phyloP scores from a whole-genome alignment of 2,888 invertebrate genomes.

The Monochamus alternatus region DNA sequence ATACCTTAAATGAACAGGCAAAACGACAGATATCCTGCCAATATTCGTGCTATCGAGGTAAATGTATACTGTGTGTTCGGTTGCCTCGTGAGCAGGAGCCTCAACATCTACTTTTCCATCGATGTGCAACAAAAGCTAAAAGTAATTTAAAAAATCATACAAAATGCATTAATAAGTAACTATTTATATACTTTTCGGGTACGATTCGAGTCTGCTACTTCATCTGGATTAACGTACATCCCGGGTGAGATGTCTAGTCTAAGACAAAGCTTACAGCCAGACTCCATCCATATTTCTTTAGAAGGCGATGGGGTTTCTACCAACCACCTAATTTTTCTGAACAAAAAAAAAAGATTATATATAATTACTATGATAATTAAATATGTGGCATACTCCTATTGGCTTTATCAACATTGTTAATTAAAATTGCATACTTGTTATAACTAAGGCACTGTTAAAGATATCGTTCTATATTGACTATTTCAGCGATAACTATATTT shows the following conservation, averaged over 20 bases:
- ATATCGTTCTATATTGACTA: too few relatives aligned
- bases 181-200: constrained; percentile 58
- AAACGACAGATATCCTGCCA: constrained; percentile 62
- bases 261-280: constrained; percentile 65
- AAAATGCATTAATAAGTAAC: neutral
- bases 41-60: constrained; percentile 62
- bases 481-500: too few relatives aligned
- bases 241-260: constrained; percentile 66
- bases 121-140: constrained; percentile 64
- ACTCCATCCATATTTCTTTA: constrained; percentile 53
- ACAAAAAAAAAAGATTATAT: neutral
- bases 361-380: too few relatives aligned
- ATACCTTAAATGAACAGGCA: constrained; percentile 72
- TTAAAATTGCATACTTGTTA: too few relatives aligned
- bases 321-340: constrained; percentile 65
- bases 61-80: constrained; percentile 65
- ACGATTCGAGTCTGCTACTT: constrained; percentile 68
- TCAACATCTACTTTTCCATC: constrained; percentile 69
- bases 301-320: constrained; percentile 66
- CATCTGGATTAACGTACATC: constrained; percentile 70
- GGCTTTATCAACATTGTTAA: too few relatives aligned
- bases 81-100: constrained; percentile 67
- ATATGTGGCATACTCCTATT: too few relatives aligned
- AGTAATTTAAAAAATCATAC: constrained; percentile 24
- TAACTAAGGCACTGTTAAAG: too few relatives aligned